Evolutionary conservation across 2,113 vertebrate genomes (phyloP).

Genomic region (Toxotes jaculatrix): DNA sequence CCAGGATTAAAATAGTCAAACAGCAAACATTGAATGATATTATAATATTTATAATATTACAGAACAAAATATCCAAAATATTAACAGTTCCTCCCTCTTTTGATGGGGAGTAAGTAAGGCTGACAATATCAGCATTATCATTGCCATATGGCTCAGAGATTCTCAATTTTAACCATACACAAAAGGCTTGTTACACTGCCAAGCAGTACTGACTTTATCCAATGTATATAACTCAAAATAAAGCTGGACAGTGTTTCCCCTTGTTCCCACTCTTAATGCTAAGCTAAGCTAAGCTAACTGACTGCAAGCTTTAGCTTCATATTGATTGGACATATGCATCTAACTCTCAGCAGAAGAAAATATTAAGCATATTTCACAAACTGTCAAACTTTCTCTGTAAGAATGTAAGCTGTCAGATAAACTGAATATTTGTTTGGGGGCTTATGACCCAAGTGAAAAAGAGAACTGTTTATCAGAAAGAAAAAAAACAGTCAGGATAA

Average conservation of each 20-base stretch:
- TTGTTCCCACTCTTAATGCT: not conserved
- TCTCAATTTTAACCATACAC: not conserved
- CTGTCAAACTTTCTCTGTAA: not conserved
- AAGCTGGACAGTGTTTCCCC: not conserved
- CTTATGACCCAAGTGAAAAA: not conserved
- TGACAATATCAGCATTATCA: not conserved
- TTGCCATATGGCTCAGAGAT: not conserved
- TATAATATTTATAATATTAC: constrained; percentile 3
- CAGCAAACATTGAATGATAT: not conserved
- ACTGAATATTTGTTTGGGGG: not conserved
- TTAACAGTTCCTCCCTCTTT: not conserved
- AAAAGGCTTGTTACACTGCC: not conserved
- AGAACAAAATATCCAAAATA: not conserved
- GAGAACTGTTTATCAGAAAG: not conserved
- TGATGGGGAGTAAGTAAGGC: not conserved
- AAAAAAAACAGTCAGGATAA: not conserved
- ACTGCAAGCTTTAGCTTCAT: not conserved
- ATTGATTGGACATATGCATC: not conserved
- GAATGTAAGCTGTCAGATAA: not conserved
- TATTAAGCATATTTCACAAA: not conserved
- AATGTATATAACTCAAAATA: not conserved
- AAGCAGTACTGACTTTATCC: not conserved
- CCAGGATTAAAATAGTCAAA: constrained; percentile 6
- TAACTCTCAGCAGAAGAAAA: not conserved
- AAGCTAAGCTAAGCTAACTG: not conserved